These are phyloP conservation scores for Atethmia centrago DNA, from an alignment of 2,888 invertebrate genomes.

Conservation along the genomic window DNA sequence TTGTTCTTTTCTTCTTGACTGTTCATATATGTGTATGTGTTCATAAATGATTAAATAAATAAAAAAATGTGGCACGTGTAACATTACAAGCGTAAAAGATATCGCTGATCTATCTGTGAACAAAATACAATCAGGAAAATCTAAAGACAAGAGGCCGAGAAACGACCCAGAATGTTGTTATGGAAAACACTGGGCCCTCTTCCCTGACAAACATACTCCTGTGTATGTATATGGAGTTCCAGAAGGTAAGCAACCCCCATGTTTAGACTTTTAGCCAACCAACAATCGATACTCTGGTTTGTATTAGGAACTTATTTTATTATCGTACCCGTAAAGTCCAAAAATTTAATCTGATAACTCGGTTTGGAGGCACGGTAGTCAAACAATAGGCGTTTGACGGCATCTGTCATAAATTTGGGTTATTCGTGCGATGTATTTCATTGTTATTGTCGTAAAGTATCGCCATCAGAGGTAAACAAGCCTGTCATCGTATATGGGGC, in stretches of 20 bases:
- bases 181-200: constrained; percentile 37
- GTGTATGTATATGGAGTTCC: constrained; percentile 45
- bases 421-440: constrained; percentile 43
- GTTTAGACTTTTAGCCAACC: constrained; percentile 49
- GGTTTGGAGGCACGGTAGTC: constrained; percentile 29
- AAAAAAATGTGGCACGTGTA: not conserved
- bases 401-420: constrained; percentile 45
- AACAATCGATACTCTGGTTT: constrained; percentile 46
- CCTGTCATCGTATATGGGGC: constrained; percentile 34
- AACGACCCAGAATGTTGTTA: constrained; percentile 32
- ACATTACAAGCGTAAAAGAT: constrained; percentile 28
- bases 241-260: constrained; percentile 49
- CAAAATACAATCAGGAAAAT: constrained; percentile 47
- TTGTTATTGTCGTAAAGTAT: constrained; percentile 49
- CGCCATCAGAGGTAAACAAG: constrained; percentile 56
- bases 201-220: constrained; percentile 30
- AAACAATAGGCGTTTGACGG: constrained; percentile 49
- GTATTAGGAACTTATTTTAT: constrained; percentile 49
- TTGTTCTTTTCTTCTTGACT: too few species aligned
- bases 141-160: constrained; percentile 38
- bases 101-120: constrained; percentile 26
- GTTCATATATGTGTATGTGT: too few species aligned
- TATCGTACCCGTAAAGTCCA: constrained; percentile 34
- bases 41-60: too few species aligned
- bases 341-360: constrained; percentile 50